phyloP scores from a whole-genome alignment of 1,140 invertebrate species.

The Heliconius congener region DNA sequence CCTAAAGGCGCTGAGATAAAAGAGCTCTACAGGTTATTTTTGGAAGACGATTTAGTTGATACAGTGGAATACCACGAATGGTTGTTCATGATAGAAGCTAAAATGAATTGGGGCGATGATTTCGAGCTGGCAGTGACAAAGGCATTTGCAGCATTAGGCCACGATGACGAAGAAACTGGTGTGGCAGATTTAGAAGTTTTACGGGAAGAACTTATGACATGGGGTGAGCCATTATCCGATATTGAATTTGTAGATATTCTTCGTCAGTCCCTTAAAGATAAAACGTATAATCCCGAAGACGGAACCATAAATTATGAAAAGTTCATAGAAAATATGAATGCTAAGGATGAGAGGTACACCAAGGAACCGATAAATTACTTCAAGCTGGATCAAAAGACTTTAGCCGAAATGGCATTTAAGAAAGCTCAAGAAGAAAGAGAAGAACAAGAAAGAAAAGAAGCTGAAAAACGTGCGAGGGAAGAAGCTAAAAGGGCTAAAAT shows the following conservation, averaged over 20 bases:
- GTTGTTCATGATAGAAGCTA: conserved; percentile 72
- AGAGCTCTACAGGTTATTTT: conserved; percentile 58
- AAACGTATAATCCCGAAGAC: conserved; percentile 59
- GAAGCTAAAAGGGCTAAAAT: conserved; percentile 67
- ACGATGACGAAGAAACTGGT: conserved; percentile 66
- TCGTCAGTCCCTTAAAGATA: conserved; percentile 63
- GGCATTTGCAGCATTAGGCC: conserved; percentile 62
- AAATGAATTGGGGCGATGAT: conserved; percentile 69
- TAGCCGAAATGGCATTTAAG: conserved; percentile 69
- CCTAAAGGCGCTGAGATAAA: conserved; percentile 64
- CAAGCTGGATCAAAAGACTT: conserved; percentile 73
- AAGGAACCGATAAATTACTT: conserved; percentile 74
- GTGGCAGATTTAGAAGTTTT: conserved; percentile 56
- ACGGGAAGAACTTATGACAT: conserved; percentile 58
- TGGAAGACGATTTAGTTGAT: conserved; percentile 72
- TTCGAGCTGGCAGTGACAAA: conserved; percentile 64
- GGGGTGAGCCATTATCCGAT: conserved; percentile 69
- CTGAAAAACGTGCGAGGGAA: conserved; percentile 58
- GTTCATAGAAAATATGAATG: conserved; percentile 76
- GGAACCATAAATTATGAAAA: conserved; percentile 61
- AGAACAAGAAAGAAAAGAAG: conserved; percentile 64
- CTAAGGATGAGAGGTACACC: conserved; percentile 59
- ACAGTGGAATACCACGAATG: conserved; percentile 69
- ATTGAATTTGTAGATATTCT: conserved; percentile 69
- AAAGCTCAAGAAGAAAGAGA: conserved; percentile 68